Evolutionary conservation across 2,113 vertebrate species (phyloP), one percentile per base, ranked within the genome.

Genomic region (Dendropsophus ebraccatus): DNA sequence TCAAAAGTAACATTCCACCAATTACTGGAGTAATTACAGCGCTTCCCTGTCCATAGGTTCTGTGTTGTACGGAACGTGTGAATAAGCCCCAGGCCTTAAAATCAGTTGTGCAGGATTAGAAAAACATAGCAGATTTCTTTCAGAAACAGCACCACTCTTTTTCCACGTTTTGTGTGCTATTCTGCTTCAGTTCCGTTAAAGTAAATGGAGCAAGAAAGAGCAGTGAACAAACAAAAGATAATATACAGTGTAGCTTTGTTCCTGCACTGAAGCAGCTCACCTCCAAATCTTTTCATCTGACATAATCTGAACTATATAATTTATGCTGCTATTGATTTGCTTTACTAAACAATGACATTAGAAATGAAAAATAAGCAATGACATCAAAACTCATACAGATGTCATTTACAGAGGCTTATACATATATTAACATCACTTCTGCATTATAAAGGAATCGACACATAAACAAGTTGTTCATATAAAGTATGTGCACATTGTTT

Each of bases 321-420:
- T 30, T 12, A 58, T 23, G 7, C 9, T 58, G 54, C 5, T 65
- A 13, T 13, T 14, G 28, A 4, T 67, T 32, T 32, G 14, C 14
- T 67, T 67, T 32, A 67, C 69, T 72, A n/a, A 41, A 41, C 35
- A 41, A 72, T 72, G 35, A 72, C 69, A 23, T 72, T 35, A 72
- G 28, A 41, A 41, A 72, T 70, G 21, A 72, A 49, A 25, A 13
- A 23, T 25, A 28, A 49, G 10, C 47, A 4, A 74, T 47, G 41
- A 74, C 72, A 74, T 47, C 23, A 49, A 1, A 73, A 12, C 37
- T 23, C 21, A 45, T 35, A 41, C 69, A 21, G 6, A 7, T 67
- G 14, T 32, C 41, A 41, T 72, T 72, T 73, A 41, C 69, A 72
- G 32, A 23, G 19, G 69, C 35, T 72, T 72, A 41, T 72, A n/a